phyloP scores from a whole-genome alignment of 2,113 vertebrate species.

The Sinosuthora webbiana region DNA sequence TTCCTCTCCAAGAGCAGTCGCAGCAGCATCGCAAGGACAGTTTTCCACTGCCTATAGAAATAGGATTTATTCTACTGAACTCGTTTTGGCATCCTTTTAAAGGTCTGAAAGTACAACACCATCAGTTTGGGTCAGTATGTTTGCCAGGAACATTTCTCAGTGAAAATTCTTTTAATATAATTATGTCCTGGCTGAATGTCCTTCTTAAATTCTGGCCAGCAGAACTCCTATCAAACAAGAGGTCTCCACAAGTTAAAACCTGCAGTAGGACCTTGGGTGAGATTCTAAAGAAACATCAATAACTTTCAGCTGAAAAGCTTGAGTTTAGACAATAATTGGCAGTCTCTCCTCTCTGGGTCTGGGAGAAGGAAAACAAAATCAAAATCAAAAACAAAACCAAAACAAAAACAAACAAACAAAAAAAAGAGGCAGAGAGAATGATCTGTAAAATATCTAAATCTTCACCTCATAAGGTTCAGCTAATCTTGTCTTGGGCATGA shows the following conservation, averaged over 20 bases:
- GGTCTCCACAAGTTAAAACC: neutral
- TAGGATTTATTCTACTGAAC: neutral
- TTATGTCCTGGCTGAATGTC: neutral
- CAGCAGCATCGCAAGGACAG: neutral
- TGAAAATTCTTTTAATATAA: neutral
- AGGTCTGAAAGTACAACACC: neutral
- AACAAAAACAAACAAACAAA: too few relatives aligned
- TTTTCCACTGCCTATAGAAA: neutral
- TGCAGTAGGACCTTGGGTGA: neutral
- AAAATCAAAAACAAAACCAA: too few relatives aligned
- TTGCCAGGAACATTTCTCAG: neutral
- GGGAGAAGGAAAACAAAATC: neutral
- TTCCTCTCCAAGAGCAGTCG: neutral
- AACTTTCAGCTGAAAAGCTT: neutral
- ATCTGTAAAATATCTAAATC: neutral
- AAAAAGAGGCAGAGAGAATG: neutral
- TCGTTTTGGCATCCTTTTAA: neutral
- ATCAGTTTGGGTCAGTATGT: neutral
- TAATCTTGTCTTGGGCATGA: rapidly evolving
- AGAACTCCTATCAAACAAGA: neutral
- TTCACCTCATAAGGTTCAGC: neutral
- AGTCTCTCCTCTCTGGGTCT: neutral
- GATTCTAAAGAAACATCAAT: neutral
- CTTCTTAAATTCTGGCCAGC: neutral
- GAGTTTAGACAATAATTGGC: neutral